Conservation (phyloP, 2,888 invertebrate species). For the Autographa pulchrina region DNA sequence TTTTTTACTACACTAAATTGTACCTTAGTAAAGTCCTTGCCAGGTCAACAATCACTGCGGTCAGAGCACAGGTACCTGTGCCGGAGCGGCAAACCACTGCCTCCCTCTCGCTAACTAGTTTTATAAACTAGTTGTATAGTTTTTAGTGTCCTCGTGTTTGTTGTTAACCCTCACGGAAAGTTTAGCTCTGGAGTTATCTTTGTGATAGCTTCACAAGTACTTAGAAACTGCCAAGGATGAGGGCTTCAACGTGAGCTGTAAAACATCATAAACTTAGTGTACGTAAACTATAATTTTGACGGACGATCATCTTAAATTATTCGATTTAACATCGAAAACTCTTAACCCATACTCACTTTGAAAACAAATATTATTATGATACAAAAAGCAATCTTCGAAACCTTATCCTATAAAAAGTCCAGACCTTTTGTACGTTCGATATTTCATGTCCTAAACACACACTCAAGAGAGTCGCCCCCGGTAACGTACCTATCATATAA, state of each 20-base stretch:
- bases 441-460: not conserved
- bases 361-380: too few relatives aligned
- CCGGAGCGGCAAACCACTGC: not conserved
- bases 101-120: not conserved
- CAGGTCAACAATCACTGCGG: not conserved
- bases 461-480: not conserved
- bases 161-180: conserved; percentile 4
- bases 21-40: not conserved
- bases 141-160: conserved; percentile 8
- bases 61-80: not conserved
- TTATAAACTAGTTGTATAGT: conserved; percentile 1
- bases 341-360: too few relatives aligned
- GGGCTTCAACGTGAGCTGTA: not conserved
- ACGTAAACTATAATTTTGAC: too few relatives aligned
- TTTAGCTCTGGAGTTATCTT: not conserved
- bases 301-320: too few relatives aligned
- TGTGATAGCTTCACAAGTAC: not conserved
- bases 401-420: not conserved
- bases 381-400: too few relatives aligned
- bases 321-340: too few relatives aligned
- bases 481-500: not conserved
- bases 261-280: too few relatives aligned
- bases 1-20: not conserved
- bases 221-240: not conserved
- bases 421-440: not conserved